These are phyloP conservation scores for Paraplagusia blochii DNA, from an alignment of 2,113 vertebrate genomes.

Conservation along the genomic window DNA sequence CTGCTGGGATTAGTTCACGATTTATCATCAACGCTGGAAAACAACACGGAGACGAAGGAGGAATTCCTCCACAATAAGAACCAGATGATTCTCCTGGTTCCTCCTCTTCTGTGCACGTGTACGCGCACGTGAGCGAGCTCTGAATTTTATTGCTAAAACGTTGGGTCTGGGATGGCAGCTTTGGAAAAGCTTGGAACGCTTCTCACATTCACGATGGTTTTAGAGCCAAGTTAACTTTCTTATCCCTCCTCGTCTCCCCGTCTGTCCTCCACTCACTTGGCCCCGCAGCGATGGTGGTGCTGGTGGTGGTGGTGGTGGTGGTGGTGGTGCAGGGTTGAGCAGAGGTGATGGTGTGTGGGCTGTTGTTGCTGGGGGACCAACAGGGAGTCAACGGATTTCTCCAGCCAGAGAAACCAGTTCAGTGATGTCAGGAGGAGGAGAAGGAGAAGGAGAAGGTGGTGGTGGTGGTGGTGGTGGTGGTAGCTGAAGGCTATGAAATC, in stretches of 20 bases:
- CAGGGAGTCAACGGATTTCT: conserved; percentile 51
- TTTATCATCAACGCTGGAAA: no score
- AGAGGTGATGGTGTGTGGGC: conserved; percentile 66
- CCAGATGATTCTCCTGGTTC: conserved; percentile 58
- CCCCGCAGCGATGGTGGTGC: conserved; percentile 30
- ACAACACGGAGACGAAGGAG: neutral
- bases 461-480: no score
- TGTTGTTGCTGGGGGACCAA: conserved; percentile 45
- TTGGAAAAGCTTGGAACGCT: conserved; percentile 40
- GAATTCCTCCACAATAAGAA: conserved; percentile 67
- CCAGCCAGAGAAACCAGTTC: conserved; percentile 57
- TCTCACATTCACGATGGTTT: conserved; percentile 14
- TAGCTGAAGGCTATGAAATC: conserved; percentile 54
- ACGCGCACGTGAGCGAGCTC: conserved; percentile 8
- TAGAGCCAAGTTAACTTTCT: conserved; percentile 15
- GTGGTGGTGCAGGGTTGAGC: conserved; percentile 12
- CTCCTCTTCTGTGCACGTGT: neutral
- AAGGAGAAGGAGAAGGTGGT: no score
- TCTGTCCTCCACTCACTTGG: conserved; percentile 5
- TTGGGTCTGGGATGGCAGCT: conserved; percentile 43
- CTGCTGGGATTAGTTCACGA: no score
- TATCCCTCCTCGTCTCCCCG: conserved; percentile 29
- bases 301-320: conserved; percentile 45
- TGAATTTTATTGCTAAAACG: conserved; percentile 52
- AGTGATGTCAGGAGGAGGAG: conserved; percentile 39